Percentiles rank a stretch among this genome's conserved stretches.
Evolutionary conservation across 2,888 invertebrate species (phyloP).

Genomic region (Chirona hameri): DNA sequence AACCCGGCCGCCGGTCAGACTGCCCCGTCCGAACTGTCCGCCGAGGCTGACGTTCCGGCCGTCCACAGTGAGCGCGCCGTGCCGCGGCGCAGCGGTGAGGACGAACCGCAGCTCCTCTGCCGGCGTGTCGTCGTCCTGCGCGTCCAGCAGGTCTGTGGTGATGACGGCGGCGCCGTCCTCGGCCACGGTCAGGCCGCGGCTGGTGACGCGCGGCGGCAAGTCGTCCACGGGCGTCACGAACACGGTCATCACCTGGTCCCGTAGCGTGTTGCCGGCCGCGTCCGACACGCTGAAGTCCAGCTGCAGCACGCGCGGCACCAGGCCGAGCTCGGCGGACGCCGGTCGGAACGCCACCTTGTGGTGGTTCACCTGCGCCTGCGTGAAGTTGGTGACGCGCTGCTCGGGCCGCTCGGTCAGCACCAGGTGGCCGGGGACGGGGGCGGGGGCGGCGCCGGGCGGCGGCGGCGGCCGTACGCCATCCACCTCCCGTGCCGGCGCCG

Average conservation of each 20-base stretch:
- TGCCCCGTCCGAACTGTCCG: conserved; percentile 44
- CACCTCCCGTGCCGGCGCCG: conserved; percentile 44
- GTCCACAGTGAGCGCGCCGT: conserved; percentile 44
- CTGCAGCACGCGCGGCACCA: conserved; percentile 45
- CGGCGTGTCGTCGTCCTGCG: conserved; percentile 46
- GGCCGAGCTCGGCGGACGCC: conserved; percentile 45
- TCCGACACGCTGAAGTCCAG: conserved; percentile 47
- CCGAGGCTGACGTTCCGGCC: conserved; percentile 42
- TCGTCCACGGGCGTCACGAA: conserved; percentile 46
- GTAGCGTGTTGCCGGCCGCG: conserved; percentile 44
- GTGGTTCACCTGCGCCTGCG: conserved; percentile 47
- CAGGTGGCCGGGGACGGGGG: conserved; percentile 41
- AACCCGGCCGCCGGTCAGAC: conserved; percentile 44
- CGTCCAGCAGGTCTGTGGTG: conserved; percentile 44
- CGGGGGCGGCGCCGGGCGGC: conserved; percentile 26
- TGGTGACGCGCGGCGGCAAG: conserved; percentile 46
- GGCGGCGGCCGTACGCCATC: conserved; percentile 43
- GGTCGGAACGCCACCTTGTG: conserved; percentile 47
- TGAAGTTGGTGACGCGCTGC: conserved; percentile 42
- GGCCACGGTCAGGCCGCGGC: conserved; percentile 43
- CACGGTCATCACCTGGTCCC: conserved; percentile 45
- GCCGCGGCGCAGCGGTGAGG: conserved; percentile 43
- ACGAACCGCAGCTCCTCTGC: conserved; percentile 42
- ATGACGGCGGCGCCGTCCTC: conserved; percentile 42
- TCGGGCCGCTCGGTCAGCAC: conserved; percentile 33